Evolutionary conservation across 2,113 vertebrate species (phyloP), one percentile per base, ranked within the genome.

Genomic region (Colossoma macropomum): DNA sequence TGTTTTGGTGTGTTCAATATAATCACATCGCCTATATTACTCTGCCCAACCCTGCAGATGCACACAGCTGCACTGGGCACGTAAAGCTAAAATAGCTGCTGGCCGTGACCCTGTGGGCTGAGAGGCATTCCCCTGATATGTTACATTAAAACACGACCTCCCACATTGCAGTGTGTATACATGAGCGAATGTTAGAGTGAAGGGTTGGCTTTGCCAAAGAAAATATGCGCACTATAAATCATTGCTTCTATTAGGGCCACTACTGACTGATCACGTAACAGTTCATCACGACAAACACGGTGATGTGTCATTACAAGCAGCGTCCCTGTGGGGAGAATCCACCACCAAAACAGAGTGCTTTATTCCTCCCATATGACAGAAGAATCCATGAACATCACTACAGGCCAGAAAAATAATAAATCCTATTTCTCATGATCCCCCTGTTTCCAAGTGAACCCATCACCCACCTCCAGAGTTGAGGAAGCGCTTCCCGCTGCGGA

Each of bases 381-480:
- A 45, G 75, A 28, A 34, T 59, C 7, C 34, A 41, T 62, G 21
- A 48, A 17, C 45, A 72, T 72, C 68, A 76, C 52, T 8, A 8
- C 10, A 34, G 59, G 75, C 25, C 7, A 74, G 34, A 62, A 70
- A 50, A 48, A 11, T 17, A 76, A n/a, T 3, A 80, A 76, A 65
- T 21, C 0, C 32, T 6, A 50, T 28, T 70, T 30, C 60, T 10
- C 38, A 25, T 45, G 16, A 70, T 75, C 30, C 19, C 54, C 70
- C 12, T 16, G 38, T 41, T 15, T 13, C 66, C 3, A 23, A 32
- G n/a, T 28, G 9, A 7, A 9, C 25, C 54, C n/a, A 34, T 6
- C 52, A 89, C 95, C 87, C 87, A 97, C 98, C 98, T 97, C 98
- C 98, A 34, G 98, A 97, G 91, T 97, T 98, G 89, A 99, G 95